A percentile compares a stretch with the other conserved stretches of the same genome.
Evolutionary conservation across 1,140 invertebrate genomes (phyloP).

Genomic region (Lysiphlebus fabarum): DNA sequence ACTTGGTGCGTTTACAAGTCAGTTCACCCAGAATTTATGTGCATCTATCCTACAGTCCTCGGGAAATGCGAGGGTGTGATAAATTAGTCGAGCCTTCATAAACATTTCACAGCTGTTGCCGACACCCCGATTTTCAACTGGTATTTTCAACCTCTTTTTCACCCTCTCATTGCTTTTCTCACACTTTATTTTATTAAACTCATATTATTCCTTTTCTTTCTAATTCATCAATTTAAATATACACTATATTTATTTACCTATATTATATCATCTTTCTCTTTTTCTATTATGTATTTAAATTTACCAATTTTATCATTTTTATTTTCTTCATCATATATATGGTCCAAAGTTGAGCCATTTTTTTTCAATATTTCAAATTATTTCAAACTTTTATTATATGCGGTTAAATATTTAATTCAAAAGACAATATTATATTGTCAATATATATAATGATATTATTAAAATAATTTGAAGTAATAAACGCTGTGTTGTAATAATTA

Average conservation of each 20-base stretch:
- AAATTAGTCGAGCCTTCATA: conserved; percentile 53
- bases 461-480: too few species aligned
- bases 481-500: too few species aligned
- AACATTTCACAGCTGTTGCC: conserved; percentile 53
- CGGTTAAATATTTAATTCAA: too few species aligned
- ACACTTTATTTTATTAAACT: background rate
- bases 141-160: conserved; percentile 23
- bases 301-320: too few species aligned
- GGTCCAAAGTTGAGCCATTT: too few species aligned
- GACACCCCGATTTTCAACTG: conserved; percentile 35
- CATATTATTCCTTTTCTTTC: conserved; percentile 1
- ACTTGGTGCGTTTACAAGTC: conserved; percentile 17
- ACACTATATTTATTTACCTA: too few species aligned
- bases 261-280: background rate
- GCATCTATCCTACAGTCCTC: conserved; percentile 14
- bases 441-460: too few species aligned
- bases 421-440: too few species aligned
- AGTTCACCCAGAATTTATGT: conserved; percentile 17
- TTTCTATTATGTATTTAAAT: background rate
- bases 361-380: too few species aligned
- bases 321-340: too few species aligned
- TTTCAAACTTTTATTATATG: too few species aligned
- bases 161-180: conserved; percentile 13
- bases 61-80: conserved; percentile 38
- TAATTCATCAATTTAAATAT: background rate